These are phyloP conservation scores for Stictocephala bisonia DNA, from an alignment of 2,888 invertebrate genomes.

Conservation along the genomic window DNA sequence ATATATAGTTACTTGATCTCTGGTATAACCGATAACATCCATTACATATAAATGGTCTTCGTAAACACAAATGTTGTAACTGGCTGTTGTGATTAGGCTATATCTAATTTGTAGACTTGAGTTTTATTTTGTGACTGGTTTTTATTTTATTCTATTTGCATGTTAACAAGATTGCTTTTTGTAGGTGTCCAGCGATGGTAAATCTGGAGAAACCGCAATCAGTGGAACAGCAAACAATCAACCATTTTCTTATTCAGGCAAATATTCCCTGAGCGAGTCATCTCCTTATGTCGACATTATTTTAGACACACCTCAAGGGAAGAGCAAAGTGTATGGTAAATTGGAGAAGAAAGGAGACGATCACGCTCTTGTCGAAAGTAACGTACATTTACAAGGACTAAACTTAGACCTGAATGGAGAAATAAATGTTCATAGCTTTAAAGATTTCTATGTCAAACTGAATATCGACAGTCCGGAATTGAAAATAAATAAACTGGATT, in stretches of 20 bases:
- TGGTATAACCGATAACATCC: too few species aligned
- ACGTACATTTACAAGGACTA: constrained; percentile 56
- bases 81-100: too few species aligned
- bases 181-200: constrained; percentile 54
- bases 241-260: constrained; percentile 66
- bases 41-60: too few species aligned
- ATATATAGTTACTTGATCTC: too few species aligned
- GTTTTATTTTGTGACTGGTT: too few species aligned
- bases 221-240: constrained; percentile 70
- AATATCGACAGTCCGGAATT: constrained; percentile 74
- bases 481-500: constrained; percentile 72
- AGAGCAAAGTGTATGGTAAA: constrained; percentile 65
- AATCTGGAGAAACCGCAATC: constrained; percentile 63
- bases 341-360: constrained; percentile 63
- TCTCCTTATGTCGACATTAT: constrained; percentile 69
- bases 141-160: constrained; percentile 46
- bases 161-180: background rate
- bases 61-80: too few species aligned
- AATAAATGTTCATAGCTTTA: constrained; percentile 69
- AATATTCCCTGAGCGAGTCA: background rate
- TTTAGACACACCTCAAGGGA: constrained; percentile 68
- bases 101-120: too few species aligned
- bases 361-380: constrained; percentile 52
- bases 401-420: constrained; percentile 67
- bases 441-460: constrained; percentile 73